Conservation (phyloP, 1,140 invertebrate genomes). For the Drosophila persimilis region DNA sequence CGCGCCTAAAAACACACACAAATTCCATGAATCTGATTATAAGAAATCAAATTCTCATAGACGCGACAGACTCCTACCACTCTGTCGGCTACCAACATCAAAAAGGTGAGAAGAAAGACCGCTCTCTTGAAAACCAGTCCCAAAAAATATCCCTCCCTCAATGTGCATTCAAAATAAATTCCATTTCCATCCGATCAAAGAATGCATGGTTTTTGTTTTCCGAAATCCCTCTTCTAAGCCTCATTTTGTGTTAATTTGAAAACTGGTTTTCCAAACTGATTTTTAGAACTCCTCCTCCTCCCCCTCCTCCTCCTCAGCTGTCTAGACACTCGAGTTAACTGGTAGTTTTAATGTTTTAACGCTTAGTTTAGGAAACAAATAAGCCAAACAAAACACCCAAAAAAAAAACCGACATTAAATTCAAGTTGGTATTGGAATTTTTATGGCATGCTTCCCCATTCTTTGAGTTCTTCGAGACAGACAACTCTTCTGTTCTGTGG, state of each 20-base stretch:
- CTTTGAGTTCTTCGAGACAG: slow-evolving; percentile 19
- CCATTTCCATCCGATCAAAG: slow-evolving; percentile 38
- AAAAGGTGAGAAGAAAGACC: slow-evolving; percentile 43
- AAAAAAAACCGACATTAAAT: slow-evolving; percentile 30
- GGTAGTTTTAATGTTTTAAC: slow-evolving; percentile 51
- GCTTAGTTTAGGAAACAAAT: slow-evolving; percentile 41
- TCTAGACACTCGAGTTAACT: slow-evolving; percentile 39
- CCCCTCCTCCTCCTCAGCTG: slow-evolving; percentile 10
- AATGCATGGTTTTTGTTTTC: slow-evolving; percentile 46
- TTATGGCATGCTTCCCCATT: slow-evolving; percentile 38
- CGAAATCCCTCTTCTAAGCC: slow-evolving; percentile 27
- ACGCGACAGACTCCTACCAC: slow-evolving; percentile 30
- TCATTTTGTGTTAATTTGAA: slow-evolving; percentile 40
- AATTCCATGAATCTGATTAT: slow-evolving; percentile 79
- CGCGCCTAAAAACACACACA: slow-evolving; percentile 64
- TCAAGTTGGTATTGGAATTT: slow-evolving; percentile 37
- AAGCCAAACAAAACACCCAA: neutral
- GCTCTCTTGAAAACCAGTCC: slow-evolving; percentile 32
- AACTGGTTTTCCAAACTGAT: slow-evolving; percentile 36
- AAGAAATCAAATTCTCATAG: slow-evolving; percentile 66
- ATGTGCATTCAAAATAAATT: slow-evolving; percentile 19
- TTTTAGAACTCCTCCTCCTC: slow-evolving; percentile 32
- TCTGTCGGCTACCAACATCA: slow-evolving; percentile 35
- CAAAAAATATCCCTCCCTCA: slow-evolving; percentile 20
- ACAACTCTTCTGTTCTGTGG: slow-evolving; percentile 35